Evolutionary conservation across 2,888 invertebrate species (phyloP).

Genomic region (Cybosia mesomella): DNA sequence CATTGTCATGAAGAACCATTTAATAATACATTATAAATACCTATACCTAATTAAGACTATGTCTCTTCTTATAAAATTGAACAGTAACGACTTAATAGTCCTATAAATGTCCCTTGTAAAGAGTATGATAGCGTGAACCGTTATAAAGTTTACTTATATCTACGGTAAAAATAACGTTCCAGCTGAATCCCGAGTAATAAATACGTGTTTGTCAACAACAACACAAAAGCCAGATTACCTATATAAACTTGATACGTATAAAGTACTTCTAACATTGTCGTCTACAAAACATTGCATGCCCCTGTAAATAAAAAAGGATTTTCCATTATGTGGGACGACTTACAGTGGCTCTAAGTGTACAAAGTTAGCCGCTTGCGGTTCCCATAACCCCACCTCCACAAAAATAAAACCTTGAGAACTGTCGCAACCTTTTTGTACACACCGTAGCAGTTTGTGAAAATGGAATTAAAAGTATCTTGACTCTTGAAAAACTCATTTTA

Average conservation of each 20-base stretch:
- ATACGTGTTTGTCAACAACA: conserved; percentile 52
- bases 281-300: conserved; percentile 62
- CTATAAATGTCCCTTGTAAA: conserved; percentile 18
- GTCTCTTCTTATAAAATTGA: background rate
- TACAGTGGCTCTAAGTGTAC: conserved; percentile 70
- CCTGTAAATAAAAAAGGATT: conserved; percentile 69
- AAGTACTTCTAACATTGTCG: conserved; percentile 41
- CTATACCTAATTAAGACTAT: background rate
- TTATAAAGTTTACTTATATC: conserved; percentile 44
- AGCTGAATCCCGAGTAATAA: conserved; percentile 44
- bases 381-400: conserved; percentile 60
- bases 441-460: conserved; percentile 66
- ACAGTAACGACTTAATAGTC: conserved; percentile 1
- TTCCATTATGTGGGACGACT: conserved; percentile 73
- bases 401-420: conserved; percentile 71
- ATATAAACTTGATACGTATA: conserved; percentile 46
- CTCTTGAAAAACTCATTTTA: conserved; percentile 51
- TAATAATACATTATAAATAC: background rate
- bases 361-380: conserved; percentile 69
- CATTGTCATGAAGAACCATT: background rate
- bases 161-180: conserved; percentile 36
- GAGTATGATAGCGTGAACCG: conserved; percentile 20
- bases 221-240: conserved; percentile 48
- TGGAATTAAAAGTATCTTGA: conserved; percentile 59
- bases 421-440: conserved; percentile 65